Base-by-base conservation (phyloP, 2,888 invertebrate species). In the Nowickia ferox region DNA sequence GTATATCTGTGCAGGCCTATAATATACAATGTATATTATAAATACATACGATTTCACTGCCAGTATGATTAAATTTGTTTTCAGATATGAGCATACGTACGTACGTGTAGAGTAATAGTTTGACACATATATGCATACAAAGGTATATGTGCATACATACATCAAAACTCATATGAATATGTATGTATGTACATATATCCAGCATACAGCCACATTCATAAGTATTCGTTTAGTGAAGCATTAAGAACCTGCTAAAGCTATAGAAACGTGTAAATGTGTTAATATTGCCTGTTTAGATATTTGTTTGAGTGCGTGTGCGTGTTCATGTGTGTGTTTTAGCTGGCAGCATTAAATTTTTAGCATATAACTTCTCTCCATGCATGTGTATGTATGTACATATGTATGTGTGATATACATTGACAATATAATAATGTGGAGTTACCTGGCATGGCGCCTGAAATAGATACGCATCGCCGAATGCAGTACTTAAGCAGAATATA, bases 401-500 rank as follows among this genome's bases (percentile, higher is more conserved):
- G 30, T 10, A 6, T 55, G 55, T 65, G 13, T 79, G 9, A 48
- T 48, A n/a, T 30, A n/a, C 30, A 72, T 55, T 63, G 10, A 46
- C 19, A 40, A 53, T 69, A 42, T 59, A 57, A 55, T 66, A 13
- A 61, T 11, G 9, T 17, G 38, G 44, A 90, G 94, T 94, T 93
- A 96, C 96, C 95, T 96, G 96, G 92, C 96, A 96, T 68, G 96
- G 96, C 79, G 96, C 99, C 95, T 99, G 98, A 93, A 99, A 98
- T 87, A 99, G 95, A 93, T 98, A 99, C 87, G 98, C 98, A 94
- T 99, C 98, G 88, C 99, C 99, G 93, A 98, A 98, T 72, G 98
- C 98, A 51, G 98, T 99, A 94, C 98, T 98, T 90, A 99, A 95
- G 93, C 99, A 98, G 94, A 99, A 99, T 93, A 99, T 98, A 93